Conservation (phyloP, 2,113 vertebrate genomes). For the Nothobranchius furzeri region DNA sequence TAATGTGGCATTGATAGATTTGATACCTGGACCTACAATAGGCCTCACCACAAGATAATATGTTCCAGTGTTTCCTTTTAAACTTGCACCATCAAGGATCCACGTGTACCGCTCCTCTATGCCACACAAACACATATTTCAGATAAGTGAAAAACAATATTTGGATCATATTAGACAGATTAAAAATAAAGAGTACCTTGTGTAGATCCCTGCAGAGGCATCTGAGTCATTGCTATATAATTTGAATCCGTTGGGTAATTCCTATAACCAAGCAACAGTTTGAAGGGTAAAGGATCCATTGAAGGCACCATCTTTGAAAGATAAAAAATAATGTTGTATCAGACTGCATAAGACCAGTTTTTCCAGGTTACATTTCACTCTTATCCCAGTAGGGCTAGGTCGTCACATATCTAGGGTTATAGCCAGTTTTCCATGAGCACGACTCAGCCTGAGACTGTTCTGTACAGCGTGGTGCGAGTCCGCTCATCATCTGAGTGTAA, state of each 20-base stretch:
- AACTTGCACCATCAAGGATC: constrained; percentile 80
- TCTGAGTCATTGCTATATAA: constrained; percentile 75
- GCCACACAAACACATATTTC: constrained; percentile 14
- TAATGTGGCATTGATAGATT: constrained; percentile 71
- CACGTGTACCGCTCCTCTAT: constrained; percentile 84
- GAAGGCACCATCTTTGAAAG: constrained; percentile 81
- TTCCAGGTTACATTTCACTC: no score
- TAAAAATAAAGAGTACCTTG: constrained; percentile 66
- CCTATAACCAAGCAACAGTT: constrained; percentile 81
- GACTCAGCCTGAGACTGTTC: no score
- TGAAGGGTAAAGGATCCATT: constrained; percentile 74
- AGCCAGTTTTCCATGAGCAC: no score
- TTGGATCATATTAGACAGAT: background rate
- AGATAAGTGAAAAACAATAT: background rate
- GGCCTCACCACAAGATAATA: constrained; percentile 85
- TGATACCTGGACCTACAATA: constrained; percentile 73
- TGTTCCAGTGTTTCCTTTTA: constrained; percentile 78
- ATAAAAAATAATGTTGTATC: no score
- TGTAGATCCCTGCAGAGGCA: constrained; percentile 70
- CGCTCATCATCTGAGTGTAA: no score
- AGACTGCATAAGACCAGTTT: no score
- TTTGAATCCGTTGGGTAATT: constrained; percentile 81
- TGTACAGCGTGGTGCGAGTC: no score
- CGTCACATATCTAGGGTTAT: no score
- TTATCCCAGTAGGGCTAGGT: no score